These are phyloP conservation scores for Psococerastis gibbosa DNA, from an alignment of 2,888 invertebrate species.

Conservation along the genomic window DNA sequence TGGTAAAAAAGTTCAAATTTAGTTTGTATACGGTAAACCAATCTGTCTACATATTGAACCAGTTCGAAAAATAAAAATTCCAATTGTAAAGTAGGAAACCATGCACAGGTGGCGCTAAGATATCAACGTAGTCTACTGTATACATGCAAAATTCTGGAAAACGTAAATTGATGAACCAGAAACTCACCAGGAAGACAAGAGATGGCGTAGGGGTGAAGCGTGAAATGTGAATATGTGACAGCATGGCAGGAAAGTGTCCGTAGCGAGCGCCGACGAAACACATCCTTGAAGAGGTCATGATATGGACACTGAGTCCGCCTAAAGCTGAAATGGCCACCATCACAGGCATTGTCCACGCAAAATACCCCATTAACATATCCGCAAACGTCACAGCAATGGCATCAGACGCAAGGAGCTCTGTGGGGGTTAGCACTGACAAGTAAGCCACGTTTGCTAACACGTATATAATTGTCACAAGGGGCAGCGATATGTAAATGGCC, in stretches of 20 bases:
- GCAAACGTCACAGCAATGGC: constrained; percentile 94
- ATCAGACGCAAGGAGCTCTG: constrained; percentile 68
- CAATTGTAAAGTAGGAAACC: too few species aligned
- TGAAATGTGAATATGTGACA: constrained; percentile 58
- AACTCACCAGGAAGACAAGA: constrained; percentile 57
- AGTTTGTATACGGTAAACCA: too few species aligned
- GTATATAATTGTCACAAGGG: constrained; percentile 73
- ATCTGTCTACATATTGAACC: too few species aligned
- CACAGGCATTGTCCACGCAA: constrained; percentile 68
- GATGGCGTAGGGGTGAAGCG: constrained; percentile 64
- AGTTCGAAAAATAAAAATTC: too few species aligned
- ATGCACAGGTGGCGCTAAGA: too few species aligned
- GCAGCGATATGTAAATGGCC: constrained; percentile 80
- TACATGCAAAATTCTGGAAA: constrained; percentile 4
- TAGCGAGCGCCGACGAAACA: constrained; percentile 81
- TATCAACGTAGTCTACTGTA: too few species aligned
- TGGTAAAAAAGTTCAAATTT: too few species aligned
- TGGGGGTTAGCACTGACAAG: constrained; percentile 64
- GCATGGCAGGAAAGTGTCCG: constrained; percentile 65
- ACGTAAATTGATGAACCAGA: constrained; percentile 11
- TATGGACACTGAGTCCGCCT: constrained; percentile 84
- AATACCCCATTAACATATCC: constrained; percentile 47
- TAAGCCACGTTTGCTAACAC: constrained; percentile 78
- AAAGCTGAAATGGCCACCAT: constrained; percentile 85
- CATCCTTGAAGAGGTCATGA: constrained; percentile 85